Evolutionary conservation across 2,113 vertebrate genomes (phyloP).

Genomic region (Triplophysa rosa): DNA sequence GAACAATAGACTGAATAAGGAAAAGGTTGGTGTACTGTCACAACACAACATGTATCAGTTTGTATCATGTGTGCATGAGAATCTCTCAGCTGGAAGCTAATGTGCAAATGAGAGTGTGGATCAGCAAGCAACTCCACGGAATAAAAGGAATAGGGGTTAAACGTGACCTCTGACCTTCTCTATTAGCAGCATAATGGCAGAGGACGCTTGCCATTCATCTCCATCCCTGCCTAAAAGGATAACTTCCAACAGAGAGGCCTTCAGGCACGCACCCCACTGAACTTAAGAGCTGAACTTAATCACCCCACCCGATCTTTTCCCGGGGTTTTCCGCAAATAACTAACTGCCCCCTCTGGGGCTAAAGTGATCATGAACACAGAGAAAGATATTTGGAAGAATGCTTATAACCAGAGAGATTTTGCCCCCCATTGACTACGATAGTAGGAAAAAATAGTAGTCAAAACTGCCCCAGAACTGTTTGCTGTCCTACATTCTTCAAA

Average conservation of each 20-base stretch:
- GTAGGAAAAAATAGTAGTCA: no score
- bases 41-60: not conserved
- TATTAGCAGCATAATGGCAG: conserved; percentile 44
- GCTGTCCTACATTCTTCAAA: no score
- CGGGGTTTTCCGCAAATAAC: conserved; percentile 2
- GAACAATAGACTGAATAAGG: not conserved
- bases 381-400: no score
- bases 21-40: not conserved
- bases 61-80: conserved; percentile 20
- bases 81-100: conserved; percentile 37
- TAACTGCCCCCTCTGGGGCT: conserved; percentile 24
- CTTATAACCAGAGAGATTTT: no score
- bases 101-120: conserved; percentile 33
- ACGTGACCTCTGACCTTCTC: conserved; percentile 41
- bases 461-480: no score
- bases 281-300: conserved; percentile 8
- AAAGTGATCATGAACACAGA: conserved; percentile 22
- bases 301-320: not conserved
- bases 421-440: no score
- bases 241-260: conserved; percentile 47
- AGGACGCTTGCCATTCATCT: conserved; percentile 44
- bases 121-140: conserved; percentile 21
- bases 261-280: conserved; percentile 43
- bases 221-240: conserved; percentile 39
- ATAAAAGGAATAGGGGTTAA: conserved; percentile 40